Percentiles rank a stretch among this genome's conserved stretches.
phyloP scores from a whole-genome alignment of 2,797 vertebrate species.

The Nyctalus aviator region DNA sequence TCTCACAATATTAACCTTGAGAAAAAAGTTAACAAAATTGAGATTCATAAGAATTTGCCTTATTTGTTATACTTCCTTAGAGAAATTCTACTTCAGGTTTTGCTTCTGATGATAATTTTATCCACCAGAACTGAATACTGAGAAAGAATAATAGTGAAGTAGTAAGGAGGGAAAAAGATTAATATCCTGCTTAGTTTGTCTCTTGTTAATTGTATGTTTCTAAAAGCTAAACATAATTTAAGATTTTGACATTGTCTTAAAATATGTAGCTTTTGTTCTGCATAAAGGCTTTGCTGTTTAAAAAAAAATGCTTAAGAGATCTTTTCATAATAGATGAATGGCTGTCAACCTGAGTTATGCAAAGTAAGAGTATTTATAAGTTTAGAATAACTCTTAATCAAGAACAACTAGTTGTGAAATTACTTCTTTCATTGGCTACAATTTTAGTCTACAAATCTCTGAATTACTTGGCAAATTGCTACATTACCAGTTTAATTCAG shows the following conservation, averaged over 20 bases:
- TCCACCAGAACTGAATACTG: neutral
- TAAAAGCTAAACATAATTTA: neutral
- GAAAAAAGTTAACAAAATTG: slow-evolving; percentile 29
- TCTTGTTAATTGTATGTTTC: neutral
- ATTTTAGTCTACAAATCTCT: too few species aligned
- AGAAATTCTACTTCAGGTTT: neutral
- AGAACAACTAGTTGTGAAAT: too few species aligned
- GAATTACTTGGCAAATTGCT: too few species aligned
- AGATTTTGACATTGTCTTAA: slow-evolving; percentile 3
- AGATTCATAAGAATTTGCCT: slow-evolving; percentile 2
- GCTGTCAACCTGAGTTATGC: too few species aligned
- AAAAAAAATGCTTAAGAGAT: neutral
- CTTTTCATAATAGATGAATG: neutral
- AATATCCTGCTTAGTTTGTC: neutral
- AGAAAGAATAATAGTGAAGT: neutral
- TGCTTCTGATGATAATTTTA: slow-evolving; percentile 24
- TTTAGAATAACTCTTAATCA: too few species aligned
- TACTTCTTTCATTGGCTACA: too few species aligned
- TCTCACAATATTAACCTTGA: slow-evolving; percentile 31
- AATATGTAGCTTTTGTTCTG: neutral
- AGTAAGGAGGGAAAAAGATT: neutral
- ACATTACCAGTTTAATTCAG: too few species aligned
- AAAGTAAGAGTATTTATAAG: too few species aligned
- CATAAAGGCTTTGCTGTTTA: slow-evolving; percentile 33
- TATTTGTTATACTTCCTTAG: neutral